These are phyloP conservation scores for Magallana gigas DNA, from an alignment of 1,140 invertebrate species.

Conservation along the genomic window DNA sequence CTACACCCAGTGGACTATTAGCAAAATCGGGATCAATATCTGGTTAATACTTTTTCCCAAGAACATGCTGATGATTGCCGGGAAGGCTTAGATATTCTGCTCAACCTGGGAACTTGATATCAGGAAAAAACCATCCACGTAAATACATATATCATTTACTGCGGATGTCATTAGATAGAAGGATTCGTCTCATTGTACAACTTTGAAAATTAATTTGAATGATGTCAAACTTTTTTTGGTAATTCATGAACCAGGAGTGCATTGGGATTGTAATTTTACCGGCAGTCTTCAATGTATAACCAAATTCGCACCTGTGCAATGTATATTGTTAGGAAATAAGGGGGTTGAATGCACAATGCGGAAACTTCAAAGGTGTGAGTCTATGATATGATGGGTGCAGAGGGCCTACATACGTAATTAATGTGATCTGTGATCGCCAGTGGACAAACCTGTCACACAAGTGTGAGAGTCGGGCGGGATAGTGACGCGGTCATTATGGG, in stretches of 20 bases:
- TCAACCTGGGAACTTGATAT: too few relatives aligned
- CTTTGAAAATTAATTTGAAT: not conserved
- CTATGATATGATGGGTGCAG: conserved; percentile 29
- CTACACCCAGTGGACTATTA: conserved; percentile 19
- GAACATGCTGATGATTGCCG: not conserved
- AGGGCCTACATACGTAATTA: conserved; percentile 19
- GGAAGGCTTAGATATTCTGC: too few relatives aligned
- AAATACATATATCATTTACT: not conserved
- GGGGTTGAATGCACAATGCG: conserved; percentile 1
- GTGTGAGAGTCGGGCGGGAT: conserved; percentile 13
- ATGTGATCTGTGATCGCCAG: conserved; percentile 20
- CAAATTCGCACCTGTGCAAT: not conserved
- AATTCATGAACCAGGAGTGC: not conserved
- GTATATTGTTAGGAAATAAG: not conserved
- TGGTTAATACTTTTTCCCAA: not conserved
- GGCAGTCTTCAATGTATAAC: not conserved
- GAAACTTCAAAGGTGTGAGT: conserved; percentile 27
- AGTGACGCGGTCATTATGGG: conserved; percentile 10
- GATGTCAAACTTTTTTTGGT: not conserved
- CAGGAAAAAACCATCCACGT: not conserved
- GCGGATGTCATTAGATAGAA: not conserved
- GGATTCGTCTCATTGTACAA: not conserved
- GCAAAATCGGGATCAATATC: conserved; percentile 7
- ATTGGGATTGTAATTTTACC: not conserved
- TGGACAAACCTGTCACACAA: conserved; percentile 15